Conservation (phyloP, 2,797 vertebrate species). For the Argyrosomus regius region DNA sequence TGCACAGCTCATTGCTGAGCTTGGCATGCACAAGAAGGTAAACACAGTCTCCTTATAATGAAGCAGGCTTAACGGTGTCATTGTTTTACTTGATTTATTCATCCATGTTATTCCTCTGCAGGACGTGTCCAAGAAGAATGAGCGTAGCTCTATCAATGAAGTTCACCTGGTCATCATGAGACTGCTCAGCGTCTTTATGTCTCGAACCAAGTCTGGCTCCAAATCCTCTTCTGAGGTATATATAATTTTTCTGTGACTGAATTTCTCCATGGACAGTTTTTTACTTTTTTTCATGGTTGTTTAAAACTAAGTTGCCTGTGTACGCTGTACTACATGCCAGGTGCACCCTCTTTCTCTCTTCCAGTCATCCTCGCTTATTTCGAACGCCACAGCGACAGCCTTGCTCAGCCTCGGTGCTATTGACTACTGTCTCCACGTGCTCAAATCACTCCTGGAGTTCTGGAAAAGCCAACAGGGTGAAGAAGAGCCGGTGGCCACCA, state of each 20-base stretch:
- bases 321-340: constrained; percentile 1
- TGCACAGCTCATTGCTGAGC: constrained; percentile 94
- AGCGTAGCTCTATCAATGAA: constrained; percentile 94
- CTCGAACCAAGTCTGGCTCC: constrained; percentile 97
- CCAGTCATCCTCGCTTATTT: constrained; percentile 97
- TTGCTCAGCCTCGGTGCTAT: constrained; percentile 95
- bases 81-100: constrained; percentile 11
- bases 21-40: constrained; percentile 98
- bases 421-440: constrained; percentile 97
- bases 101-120: constrained; percentile 61
- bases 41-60: neutral
- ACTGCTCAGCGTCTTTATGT: constrained; percentile 98
- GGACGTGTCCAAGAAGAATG: constrained; percentile 98
- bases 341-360: constrained; percentile 35
- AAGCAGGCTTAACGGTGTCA: neutral
- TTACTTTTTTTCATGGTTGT: neutral
- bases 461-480: constrained; percentile 98
- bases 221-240: constrained; percentile 97
- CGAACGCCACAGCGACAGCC: constrained; percentile 96
- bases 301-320: neutral
- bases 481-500: constrained; percentile 93
- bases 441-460: constrained; percentile 96
- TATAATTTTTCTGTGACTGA: neutral
- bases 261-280: neutral
- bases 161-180: constrained; percentile 98